Evolutionary conservation across 2,113 vertebrate genomes (phyloP).

Genomic region (Gadus macrocephalus): DNA sequence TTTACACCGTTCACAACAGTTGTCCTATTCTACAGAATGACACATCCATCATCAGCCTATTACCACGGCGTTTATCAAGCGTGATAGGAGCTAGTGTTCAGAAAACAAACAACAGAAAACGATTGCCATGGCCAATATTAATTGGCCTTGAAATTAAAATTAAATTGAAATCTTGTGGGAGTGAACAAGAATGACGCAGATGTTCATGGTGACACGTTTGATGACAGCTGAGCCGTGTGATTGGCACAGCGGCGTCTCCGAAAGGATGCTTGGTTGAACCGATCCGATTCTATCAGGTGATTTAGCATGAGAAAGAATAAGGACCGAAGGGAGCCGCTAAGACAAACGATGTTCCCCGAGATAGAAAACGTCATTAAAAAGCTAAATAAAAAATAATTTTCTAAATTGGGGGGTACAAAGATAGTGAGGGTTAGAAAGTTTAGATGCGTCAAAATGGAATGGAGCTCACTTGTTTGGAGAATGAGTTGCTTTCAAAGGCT

Average conservation of each 20-base stretch:
- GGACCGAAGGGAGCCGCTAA: not conserved
- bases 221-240: slow-evolving; percentile 26
- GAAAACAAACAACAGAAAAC: too few species aligned
- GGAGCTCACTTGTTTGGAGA: not conserved
- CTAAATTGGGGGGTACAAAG: not conserved
- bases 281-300: slow-evolving; percentile 23
- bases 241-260: slow-evolving; percentile 8
- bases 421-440: not conserved
- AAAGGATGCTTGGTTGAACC: not conserved
- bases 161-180: not conserved
- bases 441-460: not conserved
- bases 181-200: not conserved
- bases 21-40: too few species aligned
- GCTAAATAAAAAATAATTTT: slow-evolving; percentile 6
- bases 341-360: slow-evolving; percentile 17
- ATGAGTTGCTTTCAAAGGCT: not conserved
- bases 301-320: slow-evolving; percentile 18
- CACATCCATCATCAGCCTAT: too few species aligned
- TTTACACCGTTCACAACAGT: too few species aligned
- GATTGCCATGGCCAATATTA: not conserved
- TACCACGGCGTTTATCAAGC: too few species aligned
- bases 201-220: slow-evolving; percentile 13
- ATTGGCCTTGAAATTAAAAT: slow-evolving; percentile 34
- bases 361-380: slow-evolving; percentile 37
- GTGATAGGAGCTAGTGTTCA: too few species aligned